Evolutionary conservation across 1,140 invertebrate species (phyloP), one percentile per base, ranked within the genome.

Genomic region (Cydia pomonella): DNA sequence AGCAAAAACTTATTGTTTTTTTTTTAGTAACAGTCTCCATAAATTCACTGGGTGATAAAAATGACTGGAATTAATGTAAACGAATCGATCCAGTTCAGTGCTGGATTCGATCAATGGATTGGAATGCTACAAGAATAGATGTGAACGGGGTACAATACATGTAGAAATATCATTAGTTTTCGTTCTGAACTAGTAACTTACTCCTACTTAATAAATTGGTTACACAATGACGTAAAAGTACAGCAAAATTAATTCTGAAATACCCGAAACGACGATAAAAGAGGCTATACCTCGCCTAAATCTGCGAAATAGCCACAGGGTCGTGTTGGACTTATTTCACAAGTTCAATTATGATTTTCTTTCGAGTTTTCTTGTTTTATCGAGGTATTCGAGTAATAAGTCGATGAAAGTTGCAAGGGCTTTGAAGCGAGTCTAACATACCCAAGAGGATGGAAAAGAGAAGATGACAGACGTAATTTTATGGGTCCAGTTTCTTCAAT

Each of bases 341-440:
- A 50, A 50, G 47, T n/a, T n/a, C 13, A 50, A n/a, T 50, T 50
- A 50, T 5, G 47, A n/a, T 50, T 50, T 50, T 50, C 47, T 50
- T 50, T n/a, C 47, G 47, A 50, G 10, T 63, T 63, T 63, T 63
- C 59, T 63, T 25, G 59, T 21, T 25, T 63, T 63, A 63, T 63
- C 59, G 21, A 63, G 5, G 23, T 5, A 63, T 63, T 63, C 25
- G 12, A 25, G 59, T 13, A 12, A 63, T 63, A 25, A 25, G 18
- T 23, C 21, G 9, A 63, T 23, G 21, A 63, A 63, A 6, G 59
- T 63, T 6, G 59, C 18, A 6, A 50, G 21, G 6, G 7, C 59
- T 25, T 63, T 21, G 59, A 13, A 63, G 59, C 21, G 23, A 63
- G n/a, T 9, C 59, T 59, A 63, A 63, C 18, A 13, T n/a, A 3